Conservation (phyloP, 2,888 invertebrate species). For the Polylopha cassiicola region DNA sequence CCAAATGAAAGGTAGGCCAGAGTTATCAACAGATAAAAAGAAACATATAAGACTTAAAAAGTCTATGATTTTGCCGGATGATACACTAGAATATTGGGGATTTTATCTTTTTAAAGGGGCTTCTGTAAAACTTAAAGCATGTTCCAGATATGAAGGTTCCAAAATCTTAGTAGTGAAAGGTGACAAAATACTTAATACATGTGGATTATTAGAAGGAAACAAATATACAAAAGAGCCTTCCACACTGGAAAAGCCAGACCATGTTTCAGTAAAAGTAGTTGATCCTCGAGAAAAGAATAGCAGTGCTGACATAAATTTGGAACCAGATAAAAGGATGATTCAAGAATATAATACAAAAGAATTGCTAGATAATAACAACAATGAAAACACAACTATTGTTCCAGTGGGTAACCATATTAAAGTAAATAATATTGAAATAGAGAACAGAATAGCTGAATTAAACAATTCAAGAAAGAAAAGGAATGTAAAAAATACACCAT, state of each 20-base stretch:
- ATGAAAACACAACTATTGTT: conserved; percentile 8
- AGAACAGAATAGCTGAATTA: conserved; percentile 21
- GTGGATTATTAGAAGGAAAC: conserved; percentile 85
- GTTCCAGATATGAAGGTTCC: conserved; percentile 87
- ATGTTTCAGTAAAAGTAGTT: conserved; percentile 68
- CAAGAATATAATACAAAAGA: conserved; percentile 16
- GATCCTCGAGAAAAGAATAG: conserved; percentile 41
- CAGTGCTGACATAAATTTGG: conserved; percentile 24
- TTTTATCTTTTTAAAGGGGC: conserved; percentile 89
- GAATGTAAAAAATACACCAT: conserved; percentile 44
- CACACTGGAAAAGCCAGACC: conserved; percentile 76
- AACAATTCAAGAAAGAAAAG: conserved; percentile 39
- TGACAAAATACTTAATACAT: conserved; percentile 85
- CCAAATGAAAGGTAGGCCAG: conserved; percentile 83
- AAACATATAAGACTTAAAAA: conserved; percentile 88
- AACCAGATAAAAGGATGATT: conserved; percentile 18
- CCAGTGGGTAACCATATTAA: no score
- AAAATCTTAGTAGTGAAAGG: conserved; percentile 89
- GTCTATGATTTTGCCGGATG: conserved; percentile 89
- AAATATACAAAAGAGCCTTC: conserved; percentile 80
- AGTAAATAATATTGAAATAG: not conserved
- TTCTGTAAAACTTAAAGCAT: conserved; percentile 85
- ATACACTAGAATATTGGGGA: conserved; percentile 92
- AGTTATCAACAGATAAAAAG: conserved; percentile 80
- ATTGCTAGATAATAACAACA: conserved; percentile 9